These are phyloP conservation scores for Limenitis camilla DNA, from an alignment of 2,888 invertebrate species.

Conservation along the genomic window DNA sequence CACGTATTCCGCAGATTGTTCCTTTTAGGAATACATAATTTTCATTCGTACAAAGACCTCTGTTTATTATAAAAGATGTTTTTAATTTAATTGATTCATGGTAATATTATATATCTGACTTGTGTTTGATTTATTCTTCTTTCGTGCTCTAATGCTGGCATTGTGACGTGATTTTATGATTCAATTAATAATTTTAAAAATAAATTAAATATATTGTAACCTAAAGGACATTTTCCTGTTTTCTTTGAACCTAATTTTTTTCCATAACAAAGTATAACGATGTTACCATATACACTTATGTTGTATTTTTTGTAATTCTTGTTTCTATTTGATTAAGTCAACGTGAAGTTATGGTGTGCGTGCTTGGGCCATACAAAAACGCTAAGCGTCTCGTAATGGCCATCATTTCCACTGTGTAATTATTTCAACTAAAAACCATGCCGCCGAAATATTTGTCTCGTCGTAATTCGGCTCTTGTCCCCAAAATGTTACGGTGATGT, in stretches of 20 bases:
- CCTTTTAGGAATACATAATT: slow-evolving; percentile 1
- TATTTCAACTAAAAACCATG: slow-evolving; percentile 41
- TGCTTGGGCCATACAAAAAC: slow-evolving; percentile 41
- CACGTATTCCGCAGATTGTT: neutral
- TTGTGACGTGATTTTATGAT: too few species aligned
- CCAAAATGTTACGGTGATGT: slow-evolving; percentile 33
- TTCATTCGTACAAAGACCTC: neutral
- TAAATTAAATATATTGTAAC: too few species aligned
- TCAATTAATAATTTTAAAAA: too few species aligned
- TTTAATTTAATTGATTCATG: neutral
- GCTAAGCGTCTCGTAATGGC: slow-evolving; percentile 47
- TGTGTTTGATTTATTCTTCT: too few species aligned
- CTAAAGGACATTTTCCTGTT: too few species aligned
- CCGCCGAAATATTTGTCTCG: slow-evolving; percentile 41
- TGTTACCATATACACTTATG: neutral
- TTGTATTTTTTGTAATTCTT: neutral
- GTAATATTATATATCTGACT: too few species aligned
- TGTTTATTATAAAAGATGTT: too few species aligned
- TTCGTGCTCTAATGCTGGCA: too few species aligned
- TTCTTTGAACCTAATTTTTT: too few species aligned
- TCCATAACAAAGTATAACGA: slow-evolving; percentile 37
- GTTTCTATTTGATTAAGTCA: slow-evolving; percentile 7
- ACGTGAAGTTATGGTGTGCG: slow-evolving; percentile 31
- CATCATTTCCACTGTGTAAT: slow-evolving; percentile 43
- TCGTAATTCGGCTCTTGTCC: slow-evolving; percentile 39